These are phyloP conservation scores for Cyprinodon tularosa DNA, from an alignment of 2,113 vertebrate genomes.

Conservation along the genomic window DNA sequence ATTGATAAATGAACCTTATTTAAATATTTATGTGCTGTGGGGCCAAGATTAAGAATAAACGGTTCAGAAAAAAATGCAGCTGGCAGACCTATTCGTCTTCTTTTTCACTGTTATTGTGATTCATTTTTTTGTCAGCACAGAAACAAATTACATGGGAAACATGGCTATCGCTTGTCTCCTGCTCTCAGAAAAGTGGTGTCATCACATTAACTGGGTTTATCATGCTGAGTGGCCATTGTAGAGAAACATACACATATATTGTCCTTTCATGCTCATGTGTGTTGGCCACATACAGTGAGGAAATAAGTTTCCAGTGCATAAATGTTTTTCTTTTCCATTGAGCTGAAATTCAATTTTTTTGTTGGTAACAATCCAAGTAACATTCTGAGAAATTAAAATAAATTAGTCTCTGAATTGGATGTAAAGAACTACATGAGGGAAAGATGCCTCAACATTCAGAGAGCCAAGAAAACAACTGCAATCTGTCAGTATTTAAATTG, in stretches of 20 bases:
- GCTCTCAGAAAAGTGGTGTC: constrained; percentile 65
- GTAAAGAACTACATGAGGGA: neutral
- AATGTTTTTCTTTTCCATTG: neutral
- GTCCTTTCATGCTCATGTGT: constrained; percentile 38
- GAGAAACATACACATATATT: constrained; percentile 33
- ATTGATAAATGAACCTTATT: constrained; percentile 76
- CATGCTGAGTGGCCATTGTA: constrained; percentile 57
- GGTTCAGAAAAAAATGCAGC: constrained; percentile 82
- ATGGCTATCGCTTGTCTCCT: constrained; percentile 66
- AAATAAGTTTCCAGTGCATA: neutral
- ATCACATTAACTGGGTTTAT: constrained; percentile 55
- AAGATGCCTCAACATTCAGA: neutral
- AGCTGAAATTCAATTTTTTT: neutral
- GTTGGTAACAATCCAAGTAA: neutral
- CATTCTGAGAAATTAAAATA: neutral
- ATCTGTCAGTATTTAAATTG: neutral
- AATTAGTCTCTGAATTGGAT: neutral
- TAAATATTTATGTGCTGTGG: constrained; percentile 75
- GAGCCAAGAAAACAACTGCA: neutral
- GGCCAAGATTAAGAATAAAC: constrained; percentile 86
- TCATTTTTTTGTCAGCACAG: constrained; percentile 74
- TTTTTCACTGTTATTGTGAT: constrained; percentile 69
- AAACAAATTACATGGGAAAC: constrained; percentile 70
- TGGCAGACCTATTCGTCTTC: constrained; percentile 88
- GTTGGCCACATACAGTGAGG: constrained; percentile 35